phyloP scores from a whole-genome alignment of 35 echinoderm and acorn worm species.

The Chiridota heheva region DNA sequence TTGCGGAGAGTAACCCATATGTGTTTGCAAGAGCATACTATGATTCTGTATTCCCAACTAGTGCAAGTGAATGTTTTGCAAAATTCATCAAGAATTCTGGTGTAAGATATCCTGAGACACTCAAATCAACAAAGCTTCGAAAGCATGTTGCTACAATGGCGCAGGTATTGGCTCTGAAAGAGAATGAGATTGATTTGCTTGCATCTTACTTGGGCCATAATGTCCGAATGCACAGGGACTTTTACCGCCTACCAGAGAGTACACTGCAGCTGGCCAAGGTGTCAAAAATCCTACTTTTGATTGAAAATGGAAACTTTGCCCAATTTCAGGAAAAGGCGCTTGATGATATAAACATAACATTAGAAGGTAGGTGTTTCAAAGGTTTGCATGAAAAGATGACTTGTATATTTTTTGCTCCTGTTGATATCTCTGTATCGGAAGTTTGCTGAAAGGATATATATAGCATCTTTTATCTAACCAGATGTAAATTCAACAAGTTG shows the following conservation, averaged over 20 bases:
- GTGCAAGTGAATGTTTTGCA: conserved; percentile 16
- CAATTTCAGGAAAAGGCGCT: conserved; percentile 21
- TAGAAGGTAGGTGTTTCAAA: no score
- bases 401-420: no score
- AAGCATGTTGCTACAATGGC: conserved; percentile 58
- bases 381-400: no score
- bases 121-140: conserved; percentile 45
- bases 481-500: no score
- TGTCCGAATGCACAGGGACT: conserved; percentile 43
- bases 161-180: conserved; percentile 40
- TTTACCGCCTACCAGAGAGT: conserved; percentile 43
- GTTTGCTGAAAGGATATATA: no score
- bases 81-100: conserved; percentile 32
- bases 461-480: no score
- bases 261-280: conserved; percentile 58
- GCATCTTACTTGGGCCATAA: conserved; percentile 54
- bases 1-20: conserved; percentile 30
- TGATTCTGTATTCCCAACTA: conserved; percentile 26
- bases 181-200: conserved; percentile 55
- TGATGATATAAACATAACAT: conserved; percentile 40
- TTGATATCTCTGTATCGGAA: no score
- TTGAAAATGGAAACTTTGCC: conserved; percentile 25
- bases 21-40: conserved; percentile 49
- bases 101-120: conserved; percentile 34
- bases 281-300: conserved; percentile 43